Evolutionary conservation across 1,140 invertebrate genomes (phyloP).

Genomic region (Oreohelix idahoensis): DNA sequence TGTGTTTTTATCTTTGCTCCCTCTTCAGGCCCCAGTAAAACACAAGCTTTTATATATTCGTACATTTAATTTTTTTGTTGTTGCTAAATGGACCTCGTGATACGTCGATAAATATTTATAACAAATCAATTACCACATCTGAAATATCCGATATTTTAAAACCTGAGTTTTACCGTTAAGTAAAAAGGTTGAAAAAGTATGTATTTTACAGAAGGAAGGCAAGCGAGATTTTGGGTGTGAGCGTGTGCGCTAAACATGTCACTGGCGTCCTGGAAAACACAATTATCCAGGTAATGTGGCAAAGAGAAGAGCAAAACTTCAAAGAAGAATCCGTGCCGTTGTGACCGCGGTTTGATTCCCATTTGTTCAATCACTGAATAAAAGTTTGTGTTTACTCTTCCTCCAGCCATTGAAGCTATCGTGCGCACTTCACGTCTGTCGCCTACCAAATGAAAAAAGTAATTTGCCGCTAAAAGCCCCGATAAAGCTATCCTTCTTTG

Average conservation of each 20-base stretch:
- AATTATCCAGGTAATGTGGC: neutral
- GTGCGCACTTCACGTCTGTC: neutral
- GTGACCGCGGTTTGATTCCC: neutral
- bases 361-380: neutral
- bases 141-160: no score
- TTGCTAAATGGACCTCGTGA: no score
- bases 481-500: constrained; percentile 8
- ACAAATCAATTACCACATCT: no score
- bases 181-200: no score
- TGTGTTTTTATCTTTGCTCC: no score
- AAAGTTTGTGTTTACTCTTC: neutral
- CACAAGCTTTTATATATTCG: no score
- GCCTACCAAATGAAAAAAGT: neutral
- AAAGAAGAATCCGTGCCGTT: neutral
- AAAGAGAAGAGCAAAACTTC: neutral
- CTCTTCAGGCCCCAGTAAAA: no score
- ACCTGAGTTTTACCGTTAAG: no score
- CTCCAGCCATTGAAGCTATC: neutral
- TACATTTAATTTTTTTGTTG: no score
- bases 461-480: constrained; percentile 15
- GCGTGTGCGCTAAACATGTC: neutral
- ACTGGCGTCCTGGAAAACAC: neutral
- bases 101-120: no score
- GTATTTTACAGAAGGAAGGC: no score
- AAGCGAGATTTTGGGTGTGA: no score